Evolutionary conservation across 2,888 invertebrate genomes (phyloP), one percentile per base, ranked within the genome.

Genomic region (Micropterix aruncella): DNA sequence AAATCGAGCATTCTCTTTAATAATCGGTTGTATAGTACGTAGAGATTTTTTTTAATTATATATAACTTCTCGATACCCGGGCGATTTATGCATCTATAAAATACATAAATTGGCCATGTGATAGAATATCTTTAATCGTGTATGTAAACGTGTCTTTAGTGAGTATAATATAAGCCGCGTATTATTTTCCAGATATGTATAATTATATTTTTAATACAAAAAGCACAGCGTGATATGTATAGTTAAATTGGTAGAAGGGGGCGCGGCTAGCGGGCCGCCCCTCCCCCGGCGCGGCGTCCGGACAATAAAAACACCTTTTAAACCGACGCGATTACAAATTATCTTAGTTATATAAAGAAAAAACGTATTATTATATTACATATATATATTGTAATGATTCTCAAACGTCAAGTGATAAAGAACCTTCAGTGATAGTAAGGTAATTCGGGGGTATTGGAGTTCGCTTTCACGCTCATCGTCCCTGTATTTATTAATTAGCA

Each of bases 191-290:
- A 68, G 67, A 64, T 66, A 67, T 63, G 66, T 65, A 69, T 65
- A 65, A 63, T 60, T 63, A 63, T 65, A 69, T 67, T 69, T 68
- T 68, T 69, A 67, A 66, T 66, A 65, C 67, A 66, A 68, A 67
- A 70, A 70, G 70, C 70, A 67, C 70, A 69, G 69, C 69, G 70
- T 70, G 70, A 70, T 70, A 70, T 70, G 67, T 50, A 48, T 46
- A 46, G 45, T 67, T 66, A 66, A 70, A 68, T 61, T 55, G 53
- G 51, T 52, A 59, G 60, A 53, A 53, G 51, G 54, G 54, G 54
- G 52, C 48, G 54, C 42, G 53, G 49, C 49, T 43, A 43, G 41
- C 45, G 47, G 47, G 47, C 19, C 49, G 51, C 44, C 48, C 52
- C 41, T 49, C 50, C 52, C 52, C 57, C 49, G 57, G 50, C 17